These are phyloP conservation scores for Stenotaenia linearis DNA, from an alignment of 2,888 invertebrate species.

Conservation along the genomic window DNA sequence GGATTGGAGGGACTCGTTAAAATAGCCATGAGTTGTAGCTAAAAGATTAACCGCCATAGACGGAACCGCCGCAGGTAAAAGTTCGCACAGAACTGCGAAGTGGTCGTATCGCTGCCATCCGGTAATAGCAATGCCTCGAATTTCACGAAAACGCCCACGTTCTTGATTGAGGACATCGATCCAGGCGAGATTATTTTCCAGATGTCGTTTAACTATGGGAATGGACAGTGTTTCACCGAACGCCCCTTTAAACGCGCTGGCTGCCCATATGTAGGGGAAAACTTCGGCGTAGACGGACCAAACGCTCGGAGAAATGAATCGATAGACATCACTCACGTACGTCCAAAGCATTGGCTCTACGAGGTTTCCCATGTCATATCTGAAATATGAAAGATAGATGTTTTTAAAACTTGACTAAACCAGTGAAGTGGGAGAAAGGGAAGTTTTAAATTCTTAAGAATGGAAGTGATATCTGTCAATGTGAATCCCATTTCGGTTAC, in stretches of 20 bases:
- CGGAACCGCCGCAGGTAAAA: conserved; percentile 43
- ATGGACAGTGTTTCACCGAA: conserved; percentile 65
- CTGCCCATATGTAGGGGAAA: conserved; percentile 65
- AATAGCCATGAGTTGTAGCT: conserved; percentile 54
- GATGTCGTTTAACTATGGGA: conserved; percentile 61
- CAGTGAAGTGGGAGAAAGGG: not conserved
- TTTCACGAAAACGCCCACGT: conserved; percentile 38
- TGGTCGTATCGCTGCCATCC: conserved; percentile 46
- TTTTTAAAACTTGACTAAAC: not conserved
- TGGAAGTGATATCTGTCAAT: too few species aligned
- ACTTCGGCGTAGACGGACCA: conserved; percentile 65
- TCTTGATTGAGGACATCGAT: conserved; percentile 50
- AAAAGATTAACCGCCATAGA: conserved; percentile 42
- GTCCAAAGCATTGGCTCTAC: conserved; percentile 57
- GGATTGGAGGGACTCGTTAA: conserved; percentile 53
- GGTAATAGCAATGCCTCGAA: conserved; percentile 43
- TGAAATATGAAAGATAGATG: not conserved
- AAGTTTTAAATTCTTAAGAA: not conserved
- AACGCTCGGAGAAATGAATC: conserved; percentile 48
- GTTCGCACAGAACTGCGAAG: conserved; percentile 44
- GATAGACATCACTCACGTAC: conserved; percentile 58
- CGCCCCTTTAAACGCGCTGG: conserved; percentile 69
- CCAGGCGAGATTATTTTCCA: conserved; percentile 67
- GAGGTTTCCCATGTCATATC: conserved; percentile 32
- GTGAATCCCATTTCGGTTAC: too few species aligned